These are phyloP conservation scores for Clinocottus analis DNA, from an alignment of 2,113 vertebrate genomes.

Conservation along the genomic window DNA sequence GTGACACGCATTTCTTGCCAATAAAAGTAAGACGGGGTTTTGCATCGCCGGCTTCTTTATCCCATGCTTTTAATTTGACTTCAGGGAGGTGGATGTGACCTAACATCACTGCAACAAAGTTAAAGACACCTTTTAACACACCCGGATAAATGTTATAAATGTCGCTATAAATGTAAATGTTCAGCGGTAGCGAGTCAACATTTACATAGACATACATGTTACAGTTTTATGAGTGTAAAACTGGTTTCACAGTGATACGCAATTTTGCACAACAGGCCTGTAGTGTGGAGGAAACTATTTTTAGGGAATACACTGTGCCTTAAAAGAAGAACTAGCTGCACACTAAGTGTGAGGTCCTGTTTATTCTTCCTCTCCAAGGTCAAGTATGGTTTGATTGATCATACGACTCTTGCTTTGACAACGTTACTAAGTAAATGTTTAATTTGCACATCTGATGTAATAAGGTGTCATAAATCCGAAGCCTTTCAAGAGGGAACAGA, in stretches of 20 bases:
- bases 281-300: conserved; percentile 17
- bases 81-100: conserved; percentile 18
- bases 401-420: conserved; percentile 18
- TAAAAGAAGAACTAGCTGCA: background rate
- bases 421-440: conserved; percentile 62
- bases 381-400: conserved; percentile 34
- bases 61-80: conserved; percentile 24
- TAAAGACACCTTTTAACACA: conserved; percentile 23
- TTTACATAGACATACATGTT: conserved; percentile 3
- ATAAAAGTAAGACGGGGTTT: conserved; percentile 47
- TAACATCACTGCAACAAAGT: conserved; percentile 7
- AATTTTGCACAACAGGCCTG: conserved; percentile 21
- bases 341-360: background rate
- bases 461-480: conserved; percentile 43
- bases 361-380: conserved; percentile 20
- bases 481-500: conserved; percentile 30
- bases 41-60: conserved; percentile 24
- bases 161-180: background rate
- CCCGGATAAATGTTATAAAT: too few species aligned
- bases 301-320: background rate
- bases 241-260: conserved; percentile 18
- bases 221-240: background rate
- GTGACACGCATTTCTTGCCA: conserved; percentile 34
- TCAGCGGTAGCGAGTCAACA: conserved; percentile 14
- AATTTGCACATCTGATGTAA: conserved; percentile 43